Conservation (phyloP, 2,113 vertebrate species). For the Sprattus sprattus region DNA sequence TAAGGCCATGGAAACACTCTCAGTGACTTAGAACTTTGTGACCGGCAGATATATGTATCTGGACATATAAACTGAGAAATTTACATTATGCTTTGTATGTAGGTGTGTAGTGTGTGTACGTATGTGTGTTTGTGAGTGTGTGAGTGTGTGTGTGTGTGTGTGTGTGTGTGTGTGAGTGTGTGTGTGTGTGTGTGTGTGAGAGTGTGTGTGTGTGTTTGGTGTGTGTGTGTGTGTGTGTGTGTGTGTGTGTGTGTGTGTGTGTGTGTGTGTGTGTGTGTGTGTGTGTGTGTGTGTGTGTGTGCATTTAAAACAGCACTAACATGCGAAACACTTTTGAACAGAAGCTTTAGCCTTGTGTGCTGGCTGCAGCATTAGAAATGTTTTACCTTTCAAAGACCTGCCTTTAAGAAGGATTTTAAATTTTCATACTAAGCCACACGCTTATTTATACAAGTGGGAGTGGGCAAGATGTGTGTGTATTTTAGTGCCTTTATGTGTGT, state of each 20-base stretch:
- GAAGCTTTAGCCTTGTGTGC: background rate
- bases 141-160: background rate
- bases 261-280: background rate
- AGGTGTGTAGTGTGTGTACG: background rate
- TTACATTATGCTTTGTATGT: background rate
- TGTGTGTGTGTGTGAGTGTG: background rate
- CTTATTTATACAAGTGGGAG: conserved; percentile 7
- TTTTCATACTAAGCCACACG: background rate
- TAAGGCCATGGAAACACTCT: background rate
- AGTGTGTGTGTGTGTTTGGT: background rate
- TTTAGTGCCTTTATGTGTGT: background rate
- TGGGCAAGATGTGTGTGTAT: conserved; percentile 21
- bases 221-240: background rate
- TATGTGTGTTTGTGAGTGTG: background rate
- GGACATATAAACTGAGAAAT: background rate
- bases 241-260: background rate
- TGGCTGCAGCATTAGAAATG: background rate
- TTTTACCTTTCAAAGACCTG: background rate
- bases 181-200: background rate
- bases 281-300: background rate
- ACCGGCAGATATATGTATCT: background rate
- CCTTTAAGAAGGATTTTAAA: conserved; percentile 11
- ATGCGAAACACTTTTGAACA: background rate
- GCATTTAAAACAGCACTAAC: background rate
- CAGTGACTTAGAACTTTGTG: background rate